These are phyloP conservation scores for Nannospalax galili DNA, from an alignment of 2,113 vertebrate species.

Conservation along the genomic window DNA sequence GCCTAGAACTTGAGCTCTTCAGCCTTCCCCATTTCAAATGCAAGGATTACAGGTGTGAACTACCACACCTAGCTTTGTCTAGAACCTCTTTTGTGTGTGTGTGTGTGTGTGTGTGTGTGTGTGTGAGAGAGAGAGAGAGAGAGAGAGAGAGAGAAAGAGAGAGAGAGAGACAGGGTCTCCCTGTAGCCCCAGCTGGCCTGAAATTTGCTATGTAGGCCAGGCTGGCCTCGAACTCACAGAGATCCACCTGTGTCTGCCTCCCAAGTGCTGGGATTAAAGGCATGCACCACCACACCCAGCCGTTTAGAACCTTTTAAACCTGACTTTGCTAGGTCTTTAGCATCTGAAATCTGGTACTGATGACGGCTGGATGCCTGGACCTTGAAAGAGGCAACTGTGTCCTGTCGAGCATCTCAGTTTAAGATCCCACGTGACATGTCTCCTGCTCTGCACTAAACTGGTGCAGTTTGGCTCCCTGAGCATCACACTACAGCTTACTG, in stretches of 20 bases:
- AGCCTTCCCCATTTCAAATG: too few relatives aligned
- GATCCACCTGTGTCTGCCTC: neutral
- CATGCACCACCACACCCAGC: too few relatives aligned
- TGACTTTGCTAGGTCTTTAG: neutral
- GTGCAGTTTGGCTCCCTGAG: accelerated
- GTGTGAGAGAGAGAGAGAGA: too few relatives aligned
- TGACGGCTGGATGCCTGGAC: neutral
- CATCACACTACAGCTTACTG: neutral
- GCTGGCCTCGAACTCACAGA: neutral
- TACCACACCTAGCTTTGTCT: too few relatives aligned
- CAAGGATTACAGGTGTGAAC: too few relatives aligned
- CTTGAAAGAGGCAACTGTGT: neutral
- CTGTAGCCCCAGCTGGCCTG: too few relatives aligned
- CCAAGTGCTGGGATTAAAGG: neutral
- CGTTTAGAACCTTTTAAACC: neutral
- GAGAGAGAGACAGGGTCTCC: neutral
- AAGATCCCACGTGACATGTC: accelerated
- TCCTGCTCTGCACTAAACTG: neutral
- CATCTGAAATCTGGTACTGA: neutral
- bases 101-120: too few relatives aligned
- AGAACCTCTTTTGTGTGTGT: neutral
- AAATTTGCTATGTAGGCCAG: neutral
- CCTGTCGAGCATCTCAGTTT: neutral
- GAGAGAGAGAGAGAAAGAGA: too few relatives aligned
- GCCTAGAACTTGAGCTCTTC: too few relatives aligned